Percentiles rank a stretch among this genome's conserved stretches.
These are phyloP conservation scores for Tupaia chinensis DNA, from an alignment of 2,113 vertebrate species.

Conservation along the genomic window DNA sequence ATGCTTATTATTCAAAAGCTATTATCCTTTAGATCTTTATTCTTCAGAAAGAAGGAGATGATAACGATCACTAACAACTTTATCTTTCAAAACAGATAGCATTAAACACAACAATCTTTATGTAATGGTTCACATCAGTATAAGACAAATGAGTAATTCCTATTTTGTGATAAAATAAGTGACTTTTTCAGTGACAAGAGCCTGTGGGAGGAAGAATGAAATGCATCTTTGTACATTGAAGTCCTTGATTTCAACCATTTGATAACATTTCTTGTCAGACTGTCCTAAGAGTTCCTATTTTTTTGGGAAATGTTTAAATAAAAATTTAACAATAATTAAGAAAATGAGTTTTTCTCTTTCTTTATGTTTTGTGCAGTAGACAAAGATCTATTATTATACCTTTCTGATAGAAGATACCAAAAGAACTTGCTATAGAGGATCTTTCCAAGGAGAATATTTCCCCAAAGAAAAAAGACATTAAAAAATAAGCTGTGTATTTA, in stretches of 20 bases:
- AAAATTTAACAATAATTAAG: constrained; percentile 34
- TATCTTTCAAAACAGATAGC: not conserved
- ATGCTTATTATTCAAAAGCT: not conserved
- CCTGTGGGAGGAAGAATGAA: constrained; percentile 20
- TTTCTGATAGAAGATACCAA: constrained; percentile 43
- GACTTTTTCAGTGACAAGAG: not conserved
- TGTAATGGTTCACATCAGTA: not conserved
- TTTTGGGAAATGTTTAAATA: constrained; percentile 35
- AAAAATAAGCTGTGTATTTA: constrained; percentile 75
- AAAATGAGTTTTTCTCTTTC: not conserved
- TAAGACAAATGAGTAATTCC: not conserved
- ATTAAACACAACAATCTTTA: constrained; percentile 16
- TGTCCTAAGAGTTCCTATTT: not conserved
- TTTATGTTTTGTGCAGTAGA: not conserved
- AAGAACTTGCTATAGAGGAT: not conserved
- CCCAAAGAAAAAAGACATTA: constrained; percentile 61
- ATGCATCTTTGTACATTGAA: constrained; percentile 40
- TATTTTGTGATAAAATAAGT: not conserved
- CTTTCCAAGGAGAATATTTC: not conserved
- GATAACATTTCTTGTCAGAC: constrained; percentile 54
- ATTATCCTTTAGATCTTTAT: constrained; percentile 23
- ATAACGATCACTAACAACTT: not conserved
- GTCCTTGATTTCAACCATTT: constrained; percentile 37
- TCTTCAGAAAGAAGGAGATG: not conserved
- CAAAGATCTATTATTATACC: constrained; percentile 19